Percentiles rank a stretch among this genome's conserved stretches.
Conservation (phyloP, 2,888 invertebrate species). For the Cinara cedri region DNA sequence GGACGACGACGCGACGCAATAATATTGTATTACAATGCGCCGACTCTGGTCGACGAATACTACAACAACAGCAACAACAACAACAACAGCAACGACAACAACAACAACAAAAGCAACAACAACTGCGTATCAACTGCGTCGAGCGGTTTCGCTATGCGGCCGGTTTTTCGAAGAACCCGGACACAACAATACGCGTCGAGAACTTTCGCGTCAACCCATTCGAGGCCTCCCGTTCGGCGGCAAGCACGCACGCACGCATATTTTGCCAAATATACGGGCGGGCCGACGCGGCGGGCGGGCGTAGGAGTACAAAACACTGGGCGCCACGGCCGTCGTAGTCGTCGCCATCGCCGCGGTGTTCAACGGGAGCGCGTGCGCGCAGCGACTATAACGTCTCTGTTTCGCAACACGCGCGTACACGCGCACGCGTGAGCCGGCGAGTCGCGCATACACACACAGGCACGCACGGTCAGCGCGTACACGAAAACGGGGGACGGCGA, state of each 20-base stretch:
- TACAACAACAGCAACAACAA: no score
- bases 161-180: constrained; percentile 40
- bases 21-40: no score
- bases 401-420: neutral
- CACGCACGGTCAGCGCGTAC: no score
- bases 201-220: constrained; percentile 50
- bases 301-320: constrained; percentile 38
- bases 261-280: constrained; percentile 50
- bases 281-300: constrained; percentile 12
- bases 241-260: constrained; percentile 36
- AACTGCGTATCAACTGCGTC: neutral
- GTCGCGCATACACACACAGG: no score
- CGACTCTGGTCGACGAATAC: no score
- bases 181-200: constrained; percentile 25
- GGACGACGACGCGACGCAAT: no score
- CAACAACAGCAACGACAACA: no score
- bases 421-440: constrained; percentile 1
- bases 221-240: constrained; percentile 40
- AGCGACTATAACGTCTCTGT: neutral
- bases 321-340: constrained; percentile 38
- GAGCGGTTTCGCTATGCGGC: neutral
- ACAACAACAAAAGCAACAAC: no score
- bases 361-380: constrained; percentile 19
- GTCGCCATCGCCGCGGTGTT: neutral
- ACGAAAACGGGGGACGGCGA: neutral